These are phyloP conservation scores for Entelurus aequoreus DNA, from an alignment of 2,113 vertebrate genomes.

Conservation along the genomic window DNA sequence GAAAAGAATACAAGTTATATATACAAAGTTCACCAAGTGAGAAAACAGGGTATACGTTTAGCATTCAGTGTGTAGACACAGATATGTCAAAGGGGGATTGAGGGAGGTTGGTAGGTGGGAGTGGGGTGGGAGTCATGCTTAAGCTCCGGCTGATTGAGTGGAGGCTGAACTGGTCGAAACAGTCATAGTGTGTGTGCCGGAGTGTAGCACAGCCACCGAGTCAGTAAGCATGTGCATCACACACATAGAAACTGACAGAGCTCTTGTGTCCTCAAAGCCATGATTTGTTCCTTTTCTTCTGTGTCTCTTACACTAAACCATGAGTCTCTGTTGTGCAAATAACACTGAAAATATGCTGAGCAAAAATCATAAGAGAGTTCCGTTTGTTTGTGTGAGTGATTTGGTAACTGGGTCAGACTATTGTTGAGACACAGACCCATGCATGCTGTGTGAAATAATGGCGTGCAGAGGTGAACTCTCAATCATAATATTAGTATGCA, in stretches of 20 bases:
- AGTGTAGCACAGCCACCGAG: constrained; percentile 35
- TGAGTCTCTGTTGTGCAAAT: constrained; percentile 30
- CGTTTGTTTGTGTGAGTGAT: constrained; percentile 18
- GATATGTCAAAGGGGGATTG: neutral
- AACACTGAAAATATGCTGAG: constrained; percentile 30
- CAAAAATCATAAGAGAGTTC: constrained; percentile 27
- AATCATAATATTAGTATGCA: constrained; percentile 11
- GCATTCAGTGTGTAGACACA: neutral
- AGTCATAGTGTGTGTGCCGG: constrained; percentile 41
- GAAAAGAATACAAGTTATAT: too few species aligned
- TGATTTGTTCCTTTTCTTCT: constrained; percentile 33
- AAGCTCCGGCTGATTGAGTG: constrained; percentile 44
- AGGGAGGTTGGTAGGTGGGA: constrained; percentile 7
- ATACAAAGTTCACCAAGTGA: neutral
- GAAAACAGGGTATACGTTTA: neutral
- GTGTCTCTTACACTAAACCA: constrained; percentile 42
- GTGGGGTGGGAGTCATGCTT: constrained; percentile 7
- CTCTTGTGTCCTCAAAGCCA: constrained; percentile 30
- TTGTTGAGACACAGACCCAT: constrained; percentile 21
- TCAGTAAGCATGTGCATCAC: constrained; percentile 36
- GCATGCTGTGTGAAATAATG: constrained; percentile 24
- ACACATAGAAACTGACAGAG: constrained; percentile 18
- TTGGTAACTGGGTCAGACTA: constrained; percentile 50
- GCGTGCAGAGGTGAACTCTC: constrained; percentile 17
- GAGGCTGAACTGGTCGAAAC: constrained; percentile 38